Evolutionary conservation across 2,113 vertebrate species (phyloP).

Genomic region (Eulemur macaco): DNA sequence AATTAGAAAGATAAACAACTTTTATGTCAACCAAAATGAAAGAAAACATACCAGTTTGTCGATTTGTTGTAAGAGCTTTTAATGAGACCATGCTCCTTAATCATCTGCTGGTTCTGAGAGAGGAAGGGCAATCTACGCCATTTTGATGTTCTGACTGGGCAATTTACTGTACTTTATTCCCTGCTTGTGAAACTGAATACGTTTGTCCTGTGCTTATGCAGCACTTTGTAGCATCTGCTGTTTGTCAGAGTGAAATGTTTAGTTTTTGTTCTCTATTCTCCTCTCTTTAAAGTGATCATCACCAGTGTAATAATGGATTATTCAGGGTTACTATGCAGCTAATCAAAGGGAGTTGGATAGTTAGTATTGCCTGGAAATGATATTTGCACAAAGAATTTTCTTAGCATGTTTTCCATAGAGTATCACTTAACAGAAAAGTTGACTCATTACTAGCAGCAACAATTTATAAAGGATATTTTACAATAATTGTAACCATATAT

Average conservation of each 20-base stretch:
- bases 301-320: slow-evolving; percentile 30
- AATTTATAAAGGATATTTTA: background rate
- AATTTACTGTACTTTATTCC: slow-evolving; percentile 74
- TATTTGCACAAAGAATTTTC: background rate
- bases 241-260: background rate
- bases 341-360: fast-evolving
- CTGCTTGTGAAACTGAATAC: slow-evolving; percentile 62
- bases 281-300: slow-evolving; percentile 6
- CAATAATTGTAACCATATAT: background rate
- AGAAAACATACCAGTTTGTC: slow-evolving; percentile 47
- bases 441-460: background rate
- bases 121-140: slow-evolving; percentile 53
- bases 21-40: slow-evolving; percentile 65
- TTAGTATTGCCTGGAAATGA: background rate
- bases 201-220: slow-evolving; percentile 26
- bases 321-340: slow-evolving; percentile 20
- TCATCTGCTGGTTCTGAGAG: slow-evolving; percentile 69
- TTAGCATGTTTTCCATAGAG: slow-evolving; percentile 1
- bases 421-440: background rate
- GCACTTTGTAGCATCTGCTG: slow-evolving; percentile 75
- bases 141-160: slow-evolving; percentile 68
- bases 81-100: slow-evolving; percentile 76
- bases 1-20: slow-evolving; percentile 65
- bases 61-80: slow-evolving; percentile 60
- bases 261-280: background rate